phyloP scores from a whole-genome alignment of 2,888 invertebrate species.

The Diarsia brunnea region DNA sequence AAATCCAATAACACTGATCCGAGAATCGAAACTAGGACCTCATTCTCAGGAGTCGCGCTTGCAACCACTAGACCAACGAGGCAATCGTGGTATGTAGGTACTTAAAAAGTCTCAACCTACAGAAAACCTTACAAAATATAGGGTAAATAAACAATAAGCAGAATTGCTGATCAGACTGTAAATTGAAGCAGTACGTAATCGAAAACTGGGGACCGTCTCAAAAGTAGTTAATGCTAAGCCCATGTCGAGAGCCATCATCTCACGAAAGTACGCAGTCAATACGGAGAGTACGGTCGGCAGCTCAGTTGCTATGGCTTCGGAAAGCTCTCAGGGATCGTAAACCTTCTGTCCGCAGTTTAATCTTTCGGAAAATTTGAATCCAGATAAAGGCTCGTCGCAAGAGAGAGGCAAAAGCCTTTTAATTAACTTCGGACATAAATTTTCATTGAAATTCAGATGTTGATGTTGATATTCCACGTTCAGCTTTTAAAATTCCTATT shows the following conservation, averaged over 20 bases:
- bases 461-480: conserved; percentile 51
- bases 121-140: not conserved
- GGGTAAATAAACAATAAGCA: not conserved
- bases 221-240: conserved; percentile 20
- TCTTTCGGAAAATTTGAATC: conserved; percentile 81
- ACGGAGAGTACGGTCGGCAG: conserved; percentile 54
- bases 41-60: too few species aligned
- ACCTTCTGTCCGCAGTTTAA: conserved; percentile 80
- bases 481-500: conserved; percentile 39
- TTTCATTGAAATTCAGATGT: conserved; percentile 62
- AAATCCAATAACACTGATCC: too few species aligned
- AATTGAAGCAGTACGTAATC: conserved; percentile 5
- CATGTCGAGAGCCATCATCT: conserved; percentile 26
- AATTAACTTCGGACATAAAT: conserved; percentile 74
- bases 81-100: not conserved
- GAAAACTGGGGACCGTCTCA: conserved; percentile 1
- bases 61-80: too few species aligned
- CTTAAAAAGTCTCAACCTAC: not conserved
- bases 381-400: conserved; percentile 73
- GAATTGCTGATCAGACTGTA: not conserved
- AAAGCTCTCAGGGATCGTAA: conserved; percentile 77
- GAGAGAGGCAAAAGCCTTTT: conserved; percentile 70
- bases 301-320: conserved; percentile 71
- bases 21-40: too few species aligned
- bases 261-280: conserved; percentile 60